A percentile compares a stretch with the other conserved stretches of the same genome.
phyloP scores from a whole-genome alignment of 1,140 invertebrate species.

The Papilio helenus region DNA sequence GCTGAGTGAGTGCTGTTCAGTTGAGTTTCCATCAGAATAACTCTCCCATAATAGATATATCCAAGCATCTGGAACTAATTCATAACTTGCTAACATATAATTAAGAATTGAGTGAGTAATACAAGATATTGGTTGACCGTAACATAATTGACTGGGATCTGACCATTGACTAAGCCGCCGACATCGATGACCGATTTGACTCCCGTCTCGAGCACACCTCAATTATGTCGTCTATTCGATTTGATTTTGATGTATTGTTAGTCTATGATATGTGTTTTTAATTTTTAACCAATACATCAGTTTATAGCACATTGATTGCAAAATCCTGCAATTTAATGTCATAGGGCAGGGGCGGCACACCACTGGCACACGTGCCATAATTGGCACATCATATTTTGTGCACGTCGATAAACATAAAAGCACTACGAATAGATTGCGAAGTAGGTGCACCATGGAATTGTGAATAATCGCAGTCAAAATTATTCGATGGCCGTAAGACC shows the following conservation, averaged over 20 bases:
- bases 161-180: constrained; percentile 54
- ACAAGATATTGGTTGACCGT: background rate
- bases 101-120: background rate
- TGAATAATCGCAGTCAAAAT: no score
- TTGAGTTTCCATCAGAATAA: background rate
- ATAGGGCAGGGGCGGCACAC: no score
- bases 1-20: background rate
- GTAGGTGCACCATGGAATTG: no score
- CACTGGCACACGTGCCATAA: no score
- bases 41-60: background rate
- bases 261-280: no score
- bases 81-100: background rate
- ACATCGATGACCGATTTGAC: constrained; percentile 55
- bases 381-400: no score
- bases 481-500: no score
- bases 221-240: constrained; percentile 56
- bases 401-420: no score
- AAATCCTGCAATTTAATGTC: no score
- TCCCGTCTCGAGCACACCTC: constrained; percentile 54
- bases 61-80: constrained; percentile 2
- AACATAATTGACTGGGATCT: constrained; percentile 3
- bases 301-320: no score
- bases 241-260: constrained; percentile 52
- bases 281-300: no score
- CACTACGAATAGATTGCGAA: no score